phyloP scores from a whole-genome alignment of 2,113 vertebrate genomes.

The Diadophis punctatus region DNA sequence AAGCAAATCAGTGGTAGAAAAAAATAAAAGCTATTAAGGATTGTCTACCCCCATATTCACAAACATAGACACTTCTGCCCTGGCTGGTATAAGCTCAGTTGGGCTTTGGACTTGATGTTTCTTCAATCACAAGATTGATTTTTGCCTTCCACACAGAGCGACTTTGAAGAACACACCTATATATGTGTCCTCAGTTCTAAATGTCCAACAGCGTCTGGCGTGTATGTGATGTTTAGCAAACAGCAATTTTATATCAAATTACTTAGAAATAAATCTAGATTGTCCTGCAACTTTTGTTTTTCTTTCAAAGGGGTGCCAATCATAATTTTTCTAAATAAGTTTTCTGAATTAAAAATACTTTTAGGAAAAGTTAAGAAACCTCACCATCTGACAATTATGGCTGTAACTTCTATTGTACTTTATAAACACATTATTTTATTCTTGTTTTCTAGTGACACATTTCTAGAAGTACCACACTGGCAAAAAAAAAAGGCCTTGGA shows the following conservation, averaged over 20 bases:
- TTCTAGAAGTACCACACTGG: background rate
- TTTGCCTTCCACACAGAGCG: background rate
- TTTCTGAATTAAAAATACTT: background rate
- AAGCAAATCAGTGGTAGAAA: background rate
- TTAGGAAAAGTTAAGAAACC: background rate
- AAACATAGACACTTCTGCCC: background rate
- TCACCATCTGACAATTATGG: background rate
- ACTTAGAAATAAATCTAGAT: background rate
- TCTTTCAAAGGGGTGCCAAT: background rate
- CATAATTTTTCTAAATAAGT: background rate
- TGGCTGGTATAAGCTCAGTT: background rate
- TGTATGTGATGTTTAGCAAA: background rate
- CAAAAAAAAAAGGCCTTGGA: background rate
- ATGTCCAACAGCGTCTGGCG: background rate
- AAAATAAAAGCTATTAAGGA: background rate
- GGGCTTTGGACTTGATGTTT: background rate
- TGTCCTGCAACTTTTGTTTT: background rate
- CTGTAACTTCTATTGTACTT: background rate
- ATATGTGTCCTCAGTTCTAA: background rate
- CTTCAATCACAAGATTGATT: background rate
- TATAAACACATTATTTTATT: background rate
- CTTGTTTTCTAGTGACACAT: fast-evolving
- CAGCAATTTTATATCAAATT: background rate
- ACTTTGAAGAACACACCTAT: background rate
- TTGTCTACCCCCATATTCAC: background rate